Base-by-base conservation (phyloP, 2,888 invertebrate genomes). In the Ormyrus thymus region DNA sequence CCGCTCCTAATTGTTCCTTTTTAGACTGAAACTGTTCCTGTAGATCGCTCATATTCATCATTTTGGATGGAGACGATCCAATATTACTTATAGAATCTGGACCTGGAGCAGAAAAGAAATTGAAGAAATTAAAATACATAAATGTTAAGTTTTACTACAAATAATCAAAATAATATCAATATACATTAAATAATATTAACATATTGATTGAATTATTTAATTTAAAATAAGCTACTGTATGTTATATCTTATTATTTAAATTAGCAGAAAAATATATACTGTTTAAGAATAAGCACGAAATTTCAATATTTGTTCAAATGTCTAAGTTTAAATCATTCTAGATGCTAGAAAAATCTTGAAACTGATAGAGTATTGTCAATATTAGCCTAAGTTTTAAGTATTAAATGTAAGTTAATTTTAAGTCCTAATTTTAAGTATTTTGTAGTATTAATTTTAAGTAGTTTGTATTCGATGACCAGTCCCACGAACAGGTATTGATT, bases 21-120 rank as follows among this genome's bases (percentile, higher is more conserved):
- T 85, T 73, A n/a, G 66, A 74, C 81, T 88, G 89, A 78, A 89
- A 86, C 66, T 90, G 90, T 79, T 90, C 90, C 10, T 89, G 86
- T n/a, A 90, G 85, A 70, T 90, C 90, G 13, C 86, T 87, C 61
- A 88, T 84, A 70, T 85, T 89, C 66, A 86, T 84, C 84, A 89
- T 87, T 84, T 88, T 90, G 46, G 88, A 87, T 9, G 90, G 90
- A 4, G 92, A 92, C 7, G 92, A 92, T 9, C 93, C 93, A 73
- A 93, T 92, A 15, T 68, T 81, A 43, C 70, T 64, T 48, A 90
- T 56, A 11, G 93, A 92, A 86, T 92, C 92, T 69, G 90, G 90
- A 61, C 90, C 91, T 91, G 79, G 75, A 87, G 84, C 29, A 69
- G 65, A 61, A 69, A 65, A 15, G n/a, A 66, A 29, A 72, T n/a